Conservation (phyloP, 2,888 invertebrate genomes). For the Gnatocerus cornutus region DNA sequence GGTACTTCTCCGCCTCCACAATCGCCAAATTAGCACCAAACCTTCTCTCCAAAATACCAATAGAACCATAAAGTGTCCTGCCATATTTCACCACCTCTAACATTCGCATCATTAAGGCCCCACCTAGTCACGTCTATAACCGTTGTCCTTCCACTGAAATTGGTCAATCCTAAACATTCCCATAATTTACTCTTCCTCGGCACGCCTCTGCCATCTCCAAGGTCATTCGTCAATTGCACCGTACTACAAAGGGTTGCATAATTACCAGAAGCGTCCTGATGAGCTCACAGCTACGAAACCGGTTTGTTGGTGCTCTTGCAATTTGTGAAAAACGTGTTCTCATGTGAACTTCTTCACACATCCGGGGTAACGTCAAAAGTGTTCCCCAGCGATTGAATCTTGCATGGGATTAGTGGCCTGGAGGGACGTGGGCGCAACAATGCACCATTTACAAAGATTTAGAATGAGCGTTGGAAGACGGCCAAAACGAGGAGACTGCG, state of each 20-base stretch:
- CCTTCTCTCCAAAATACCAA: background rate
- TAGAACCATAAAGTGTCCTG: background rate
- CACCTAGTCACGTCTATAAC: slow-evolving; percentile 25
- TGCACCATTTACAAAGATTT: slow-evolving; percentile 15
- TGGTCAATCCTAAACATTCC: background rate
- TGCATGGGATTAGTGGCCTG: background rate
- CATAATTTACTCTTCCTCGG: background rate
- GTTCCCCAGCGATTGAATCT: background rate
- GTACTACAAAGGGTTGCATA: slow-evolving; percentile 28
- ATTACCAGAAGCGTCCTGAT: slow-evolving; percentile 8
- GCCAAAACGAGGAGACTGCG: slow-evolving; percentile 14
- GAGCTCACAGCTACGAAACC: slow-evolving; percentile 18
- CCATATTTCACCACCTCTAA: slow-evolving; percentile 15
- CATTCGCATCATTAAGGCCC: background rate
- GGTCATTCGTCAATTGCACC: slow-evolving; percentile 22
- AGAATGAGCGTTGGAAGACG: slow-evolving; percentile 9
- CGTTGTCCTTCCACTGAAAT: background rate
- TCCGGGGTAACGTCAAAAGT: slow-evolving; percentile 8
- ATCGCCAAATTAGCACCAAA: background rate
- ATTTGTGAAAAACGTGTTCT: slow-evolving; percentile 28
- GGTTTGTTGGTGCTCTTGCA: slow-evolving; percentile 5
- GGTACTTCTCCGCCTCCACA: no score
- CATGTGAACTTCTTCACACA: slow-evolving; percentile 21
- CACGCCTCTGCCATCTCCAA: slow-evolving; percentile 22
- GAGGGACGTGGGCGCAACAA: slow-evolving; percentile 6